These are phyloP conservation scores for Drosophila mauritiana DNA, from an alignment of 1,140 invertebrate genomes.

Conservation along the genomic window DNA sequence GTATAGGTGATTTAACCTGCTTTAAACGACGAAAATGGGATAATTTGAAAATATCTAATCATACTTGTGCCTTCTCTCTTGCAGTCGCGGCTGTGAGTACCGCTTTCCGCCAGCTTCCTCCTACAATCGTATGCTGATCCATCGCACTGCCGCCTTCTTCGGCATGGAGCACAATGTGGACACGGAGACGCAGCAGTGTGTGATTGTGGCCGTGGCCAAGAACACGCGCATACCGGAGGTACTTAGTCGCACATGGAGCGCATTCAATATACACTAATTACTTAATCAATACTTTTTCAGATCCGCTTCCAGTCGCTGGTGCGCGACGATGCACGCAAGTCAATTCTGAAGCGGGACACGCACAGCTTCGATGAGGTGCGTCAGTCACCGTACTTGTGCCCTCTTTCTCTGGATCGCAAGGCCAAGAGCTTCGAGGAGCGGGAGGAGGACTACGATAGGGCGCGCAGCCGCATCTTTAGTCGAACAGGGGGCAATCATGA, in stretches of 20 bases:
- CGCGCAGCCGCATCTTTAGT: slow-evolving; percentile 91
- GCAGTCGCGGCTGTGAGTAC: slow-evolving; percentile 87
- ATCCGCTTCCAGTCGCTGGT: slow-evolving; percentile 88
- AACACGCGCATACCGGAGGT: slow-evolving; percentile 90
- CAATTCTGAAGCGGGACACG: slow-evolving; percentile 93
- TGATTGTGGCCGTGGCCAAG: slow-evolving; percentile 90
- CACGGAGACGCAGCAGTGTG: slow-evolving; percentile 90
- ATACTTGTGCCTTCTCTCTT: not conserved
- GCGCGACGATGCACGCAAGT: slow-evolving; percentile 89
- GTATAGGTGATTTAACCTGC: not conserved
- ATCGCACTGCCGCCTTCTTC: slow-evolving; percentile 96
- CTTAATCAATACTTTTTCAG: slow-evolving; percentile 31
- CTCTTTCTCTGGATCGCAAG: slow-evolving; percentile 88
- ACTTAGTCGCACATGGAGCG: not conserved
- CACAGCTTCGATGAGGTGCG: slow-evolving; percentile 90
- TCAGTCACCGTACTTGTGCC: slow-evolving; percentile 79
- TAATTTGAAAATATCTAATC: not conserved
- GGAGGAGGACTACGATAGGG: slow-evolving; percentile 94
- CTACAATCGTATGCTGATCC: slow-evolving; percentile 97
- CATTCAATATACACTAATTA: not conserved
- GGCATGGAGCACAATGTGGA: slow-evolving; percentile 98
- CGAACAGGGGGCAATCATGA: slow-evolving; percentile 84
- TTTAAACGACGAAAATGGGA: too few species aligned
- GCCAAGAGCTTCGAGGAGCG: slow-evolving; percentile 96
- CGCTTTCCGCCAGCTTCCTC: slow-evolving; percentile 96